A percentile compares a stretch with the other conserved stretches of the same genome.
Evolutionary conservation across 2,888 invertebrate genomes (phyloP).

Genomic region (Drosophila siamana): DNA sequence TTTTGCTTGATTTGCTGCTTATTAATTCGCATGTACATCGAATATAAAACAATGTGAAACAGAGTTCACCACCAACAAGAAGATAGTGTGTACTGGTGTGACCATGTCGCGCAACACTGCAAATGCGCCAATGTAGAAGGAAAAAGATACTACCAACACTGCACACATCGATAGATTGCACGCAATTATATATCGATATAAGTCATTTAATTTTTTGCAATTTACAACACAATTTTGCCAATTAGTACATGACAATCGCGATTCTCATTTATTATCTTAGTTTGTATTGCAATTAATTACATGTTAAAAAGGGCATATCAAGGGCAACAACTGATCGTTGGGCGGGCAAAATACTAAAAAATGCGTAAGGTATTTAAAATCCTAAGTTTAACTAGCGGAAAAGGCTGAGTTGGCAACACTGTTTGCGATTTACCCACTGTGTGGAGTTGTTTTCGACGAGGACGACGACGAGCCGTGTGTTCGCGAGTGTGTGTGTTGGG

Average conservation of each 20-base stretch:
- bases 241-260: too few species aligned
- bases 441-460: slow-evolving; percentile 59
- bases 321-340: too few species aligned
- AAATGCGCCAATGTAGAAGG: slow-evolving; percentile 11
- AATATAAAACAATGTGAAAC: slow-evolving; percentile 59
- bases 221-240: neutral
- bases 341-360: slow-evolving; percentile 44
- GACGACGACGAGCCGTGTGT: slow-evolving; percentile 44
- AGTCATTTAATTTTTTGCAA: neutral
- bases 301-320: too few species aligned
- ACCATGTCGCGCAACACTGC: slow-evolving; percentile 25
- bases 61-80: slow-evolving; percentile 61
- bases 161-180: slow-evolving; percentile 31
- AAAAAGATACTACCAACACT: slow-evolving; percentile 9
- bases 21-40: slow-evolving; percentile 57
- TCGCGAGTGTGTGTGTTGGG: slow-evolving; percentile 45
- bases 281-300: too few species aligned
- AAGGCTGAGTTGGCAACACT: slow-evolving; percentile 53
- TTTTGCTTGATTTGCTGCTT: slow-evolving; percentile 47
- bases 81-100: slow-evolving; percentile 47
- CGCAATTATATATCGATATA: slow-evolving; percentile 33
- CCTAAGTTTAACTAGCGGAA: slow-evolving; percentile 25
- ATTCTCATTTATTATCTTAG: too few species aligned
- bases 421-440: slow-evolving; percentile 39
- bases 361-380: slow-evolving; percentile 40